phyloP scores from a whole-genome alignment of 2,797 vertebrate species.

The Galago senegalensis region DNA sequence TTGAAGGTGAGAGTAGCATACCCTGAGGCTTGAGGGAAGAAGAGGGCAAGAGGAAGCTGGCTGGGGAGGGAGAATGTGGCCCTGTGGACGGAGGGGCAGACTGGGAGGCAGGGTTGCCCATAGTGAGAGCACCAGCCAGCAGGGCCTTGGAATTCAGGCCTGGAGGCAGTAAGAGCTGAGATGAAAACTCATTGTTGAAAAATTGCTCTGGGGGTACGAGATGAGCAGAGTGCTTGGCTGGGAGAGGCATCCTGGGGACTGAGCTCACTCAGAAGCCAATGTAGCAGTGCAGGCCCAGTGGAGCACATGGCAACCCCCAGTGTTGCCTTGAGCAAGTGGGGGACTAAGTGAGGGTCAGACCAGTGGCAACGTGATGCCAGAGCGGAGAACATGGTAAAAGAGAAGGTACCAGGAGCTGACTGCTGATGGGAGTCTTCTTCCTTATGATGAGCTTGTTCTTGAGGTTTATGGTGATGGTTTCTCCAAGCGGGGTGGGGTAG shows the following conservation, averaged over 20 bases:
- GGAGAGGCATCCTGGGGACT: neutral
- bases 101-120: neutral
- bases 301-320: rapidly evolving
- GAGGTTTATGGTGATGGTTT: neutral
- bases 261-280: neutral
- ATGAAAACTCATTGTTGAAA: neutral
- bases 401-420: rapidly evolving
- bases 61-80: too few species aligned
- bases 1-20: neutral
- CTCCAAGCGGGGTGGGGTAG: rapidly evolving
- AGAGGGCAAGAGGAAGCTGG: neutral
- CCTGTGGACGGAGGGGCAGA: neutral
- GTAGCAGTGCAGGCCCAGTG: neutral
- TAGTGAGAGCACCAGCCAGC: rapidly evolving
- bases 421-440: neutral
- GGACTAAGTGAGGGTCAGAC: neutral
- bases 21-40: neutral
- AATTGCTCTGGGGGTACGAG: neutral
- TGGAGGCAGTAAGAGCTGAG: neutral
- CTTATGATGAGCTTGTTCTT: neutral
- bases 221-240: neutral
- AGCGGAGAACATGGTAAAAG: too few species aligned
- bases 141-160: neutral
- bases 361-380: rapidly evolving
- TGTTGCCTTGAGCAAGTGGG: rapidly evolving